These are phyloP conservation scores for Osmoderma eremita DNA, from an alignment of 2,888 invertebrate species.

Conservation along the genomic window DNA sequence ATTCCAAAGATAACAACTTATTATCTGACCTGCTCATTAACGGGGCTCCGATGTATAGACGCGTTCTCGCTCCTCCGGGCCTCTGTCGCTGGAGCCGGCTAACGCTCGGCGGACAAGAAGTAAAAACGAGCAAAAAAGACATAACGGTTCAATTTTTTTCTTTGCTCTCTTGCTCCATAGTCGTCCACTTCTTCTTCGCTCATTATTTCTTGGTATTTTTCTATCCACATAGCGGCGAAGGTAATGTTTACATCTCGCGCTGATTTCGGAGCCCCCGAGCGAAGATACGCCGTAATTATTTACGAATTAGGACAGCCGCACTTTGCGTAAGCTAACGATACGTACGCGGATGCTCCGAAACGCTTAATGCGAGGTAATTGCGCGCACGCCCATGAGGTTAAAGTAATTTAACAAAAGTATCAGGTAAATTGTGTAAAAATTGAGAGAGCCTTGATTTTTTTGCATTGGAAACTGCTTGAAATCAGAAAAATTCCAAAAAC, in stretches of 20 bases:
- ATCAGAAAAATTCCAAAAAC: too few species aligned
- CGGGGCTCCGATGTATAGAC: conserved; percentile 1
- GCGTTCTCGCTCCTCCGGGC: not conserved
- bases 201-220: not conserved
- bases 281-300: conserved; percentile 13
- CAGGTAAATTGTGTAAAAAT: too few species aligned
- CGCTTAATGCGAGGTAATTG: too few species aligned
- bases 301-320: conserved; percentile 11
- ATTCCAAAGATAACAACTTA: not conserved
- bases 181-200: not conserved
- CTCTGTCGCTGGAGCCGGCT: too few species aligned
- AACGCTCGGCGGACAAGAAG: not conserved
- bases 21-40: not conserved
- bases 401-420: too few species aligned
- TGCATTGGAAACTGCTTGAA: too few species aligned
- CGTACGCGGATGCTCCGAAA: too few species aligned
- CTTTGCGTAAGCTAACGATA: not conserved
- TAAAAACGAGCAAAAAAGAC: conserved; percentile 7
- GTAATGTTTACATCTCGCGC: not conserved
- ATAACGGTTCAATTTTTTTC: conserved; percentile 17
- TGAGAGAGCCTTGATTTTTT: too few species aligned
- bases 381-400: too few species aligned
- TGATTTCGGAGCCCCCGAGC: not conserved
- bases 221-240: not conserved
- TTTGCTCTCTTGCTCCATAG: not conserved